Base-by-base conservation (phyloP, 2,113 vertebrate genomes). In the Gadus chalcogrammus region DNA sequence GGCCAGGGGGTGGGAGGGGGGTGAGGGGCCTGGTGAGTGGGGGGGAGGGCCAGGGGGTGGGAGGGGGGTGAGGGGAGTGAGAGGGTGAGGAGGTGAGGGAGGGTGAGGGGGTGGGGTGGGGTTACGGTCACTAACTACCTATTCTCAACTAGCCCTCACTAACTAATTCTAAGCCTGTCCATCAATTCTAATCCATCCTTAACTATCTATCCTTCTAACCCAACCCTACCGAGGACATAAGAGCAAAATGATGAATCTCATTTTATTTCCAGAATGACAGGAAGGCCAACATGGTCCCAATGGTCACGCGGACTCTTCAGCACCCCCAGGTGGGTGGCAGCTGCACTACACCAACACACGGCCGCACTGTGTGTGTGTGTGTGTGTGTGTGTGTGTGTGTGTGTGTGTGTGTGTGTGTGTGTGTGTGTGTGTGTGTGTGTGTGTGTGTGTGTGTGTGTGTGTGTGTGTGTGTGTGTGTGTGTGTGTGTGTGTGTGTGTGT, bases 281-380 rank as follows among this genome's bases (percentile, higher is more conserved):
- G 87, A 90, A 90, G 61, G 91, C 88, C 88, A 91, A 91, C 89
- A 92, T 67, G 77, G 80, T 95, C 67, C 89, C 91, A 67, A 87
- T 93, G 83, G 92, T 92, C 90, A 93, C 90, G 56, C 88, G 95
- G 70, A 94, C 93, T 79, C 78, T 88, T 87, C 93, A 94, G 70
- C 91, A 94, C 83, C 86, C 91, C 84, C 92, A 94, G 93, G 90
- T 94, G 86, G 91, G 90, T 65, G 8, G 73, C 70, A 66, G 72
- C 67, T 66, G 67, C 71, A 58, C 78, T 77, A 58, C 77, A 27
- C 15, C 17, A 77, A 13, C 69, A 63, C 62, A 67, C 69, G 27
- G 55, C 31, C 31, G 27, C 17, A 52, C 35, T 82, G 79, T 76
- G 73, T 75, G 61, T 65, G 59, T 76, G 67, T 61, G 61, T 52